phyloP scores from a whole-genome alignment of 2,797 vertebrate species.

The Trichosurus vulpecula region DNA sequence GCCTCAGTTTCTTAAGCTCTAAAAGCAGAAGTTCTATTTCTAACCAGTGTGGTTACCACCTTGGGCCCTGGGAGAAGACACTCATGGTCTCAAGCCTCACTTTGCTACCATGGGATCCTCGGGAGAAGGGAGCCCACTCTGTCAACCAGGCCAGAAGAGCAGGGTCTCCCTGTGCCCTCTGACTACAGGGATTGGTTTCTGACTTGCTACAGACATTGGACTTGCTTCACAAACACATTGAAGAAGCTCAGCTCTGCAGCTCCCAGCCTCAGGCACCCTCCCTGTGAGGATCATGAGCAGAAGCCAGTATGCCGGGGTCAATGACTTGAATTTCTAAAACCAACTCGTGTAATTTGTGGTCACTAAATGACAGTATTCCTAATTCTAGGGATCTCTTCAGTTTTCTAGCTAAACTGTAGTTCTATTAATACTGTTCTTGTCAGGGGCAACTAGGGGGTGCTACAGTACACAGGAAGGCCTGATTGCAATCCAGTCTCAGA shows the following conservation, averaged over 20 bases:
- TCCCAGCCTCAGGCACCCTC: background rate
- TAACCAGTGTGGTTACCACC: background rate
- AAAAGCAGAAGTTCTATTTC: background rate
- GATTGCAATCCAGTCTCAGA: no score
- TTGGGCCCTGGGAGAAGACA: background rate
- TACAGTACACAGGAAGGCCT: no score
- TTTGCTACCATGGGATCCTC: conserved; percentile 2
- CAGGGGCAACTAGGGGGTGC: no score
- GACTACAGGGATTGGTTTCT: background rate
- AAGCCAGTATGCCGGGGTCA: background rate
- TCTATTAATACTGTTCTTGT: background rate
- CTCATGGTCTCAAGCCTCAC: conserved; percentile 1
- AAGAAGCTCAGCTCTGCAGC: background rate
- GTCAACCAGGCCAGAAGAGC: background rate
- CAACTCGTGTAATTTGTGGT: conserved; percentile 1
- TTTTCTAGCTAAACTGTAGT: conserved; percentile 20
- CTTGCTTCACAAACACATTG: background rate
- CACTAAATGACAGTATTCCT: conserved; percentile 15
- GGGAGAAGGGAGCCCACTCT: background rate
- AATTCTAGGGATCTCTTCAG: conserved; percentile 32
- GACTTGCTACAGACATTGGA: no score
- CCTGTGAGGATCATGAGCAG: background rate
- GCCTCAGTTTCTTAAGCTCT: background rate
- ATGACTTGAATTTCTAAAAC: background rate
- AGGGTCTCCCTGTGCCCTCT: background rate